phyloP scores from a whole-genome alignment of 2,888 invertebrate genomes.

The Hydropsyche betteni region DNA sequence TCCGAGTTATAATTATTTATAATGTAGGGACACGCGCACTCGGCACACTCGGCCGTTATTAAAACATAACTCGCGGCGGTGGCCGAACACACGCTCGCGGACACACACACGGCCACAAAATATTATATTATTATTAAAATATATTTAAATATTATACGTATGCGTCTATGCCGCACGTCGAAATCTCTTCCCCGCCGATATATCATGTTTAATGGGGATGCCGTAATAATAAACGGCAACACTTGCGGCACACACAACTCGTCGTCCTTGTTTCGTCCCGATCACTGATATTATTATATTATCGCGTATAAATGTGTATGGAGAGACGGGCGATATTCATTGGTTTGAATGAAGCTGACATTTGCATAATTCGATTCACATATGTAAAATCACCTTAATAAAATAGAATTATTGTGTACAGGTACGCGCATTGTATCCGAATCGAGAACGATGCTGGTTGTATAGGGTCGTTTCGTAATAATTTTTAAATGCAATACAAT shows the following conservation, averaged over 20 bases:
- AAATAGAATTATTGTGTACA: no score
- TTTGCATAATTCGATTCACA: no score
- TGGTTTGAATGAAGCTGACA: no score
- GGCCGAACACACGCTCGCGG: not conserved
- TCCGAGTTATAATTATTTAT: slow-evolving; percentile 44
- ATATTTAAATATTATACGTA: not conserved
- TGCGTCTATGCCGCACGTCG: slow-evolving; percentile 34
- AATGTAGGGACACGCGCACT: slow-evolving; percentile 43
- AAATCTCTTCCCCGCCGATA: slow-evolving; percentile 46
- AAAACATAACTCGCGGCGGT: slow-evolving; percentile 51
- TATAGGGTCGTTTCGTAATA: no score
- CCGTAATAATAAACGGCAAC: slow-evolving; percentile 47
- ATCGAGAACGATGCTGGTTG: no score
- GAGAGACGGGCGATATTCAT: no score
- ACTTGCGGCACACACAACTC: slow-evolving; percentile 3
- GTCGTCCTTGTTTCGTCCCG: slow-evolving; percentile 16
- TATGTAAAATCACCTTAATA: no score
- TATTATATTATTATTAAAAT: not conserved
- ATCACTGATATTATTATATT: not conserved
- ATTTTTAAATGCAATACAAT: no score
- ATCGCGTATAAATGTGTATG: not conserved
- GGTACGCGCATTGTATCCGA: no score
- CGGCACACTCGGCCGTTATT: slow-evolving; percentile 47
- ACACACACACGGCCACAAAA: not conserved
- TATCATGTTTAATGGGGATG: slow-evolving; percentile 49